phyloP scores from a whole-genome alignment of 2,113 vertebrate species.

The Bombycilla garrulus region DNA sequence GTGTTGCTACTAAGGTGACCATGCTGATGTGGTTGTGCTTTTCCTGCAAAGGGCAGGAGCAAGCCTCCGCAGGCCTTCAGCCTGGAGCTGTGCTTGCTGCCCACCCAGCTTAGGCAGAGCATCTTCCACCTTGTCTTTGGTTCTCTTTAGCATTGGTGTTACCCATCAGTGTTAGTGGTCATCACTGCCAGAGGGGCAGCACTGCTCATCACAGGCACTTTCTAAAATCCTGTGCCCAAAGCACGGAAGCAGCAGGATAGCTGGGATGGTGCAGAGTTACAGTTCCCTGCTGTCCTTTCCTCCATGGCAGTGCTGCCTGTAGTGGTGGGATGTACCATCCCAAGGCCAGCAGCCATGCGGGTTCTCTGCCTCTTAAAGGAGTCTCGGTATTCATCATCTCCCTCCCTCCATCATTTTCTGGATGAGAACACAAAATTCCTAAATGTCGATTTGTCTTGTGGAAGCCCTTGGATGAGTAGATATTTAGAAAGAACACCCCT shows the following conservation, averaged over 20 bases:
- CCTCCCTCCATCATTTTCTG: background rate
- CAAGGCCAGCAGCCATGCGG: background rate
- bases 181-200: too few species aligned
- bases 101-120: background rate
- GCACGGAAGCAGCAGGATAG: background rate
- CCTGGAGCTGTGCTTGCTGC: background rate
- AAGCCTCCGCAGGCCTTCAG: background rate
- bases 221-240: background rate
- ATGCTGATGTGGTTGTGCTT: background rate
- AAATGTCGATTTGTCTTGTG: background rate
- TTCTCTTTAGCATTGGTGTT: background rate
- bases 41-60: background rate
- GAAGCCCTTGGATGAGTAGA: background rate
- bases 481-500: background rate
- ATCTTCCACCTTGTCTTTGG: background rate
- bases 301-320: background rate
- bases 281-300: background rate
- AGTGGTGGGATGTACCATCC: background rate
- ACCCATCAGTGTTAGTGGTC: too few species aligned
- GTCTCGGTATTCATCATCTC: background rate
- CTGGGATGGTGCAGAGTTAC: background rate
- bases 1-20: background rate
- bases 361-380: background rate
- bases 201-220: background rate
- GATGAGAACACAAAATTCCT: background rate